Evolutionary conservation across 2,797 vertebrate genomes (phyloP).

Genomic region (Lophura swinhoii): DNA sequence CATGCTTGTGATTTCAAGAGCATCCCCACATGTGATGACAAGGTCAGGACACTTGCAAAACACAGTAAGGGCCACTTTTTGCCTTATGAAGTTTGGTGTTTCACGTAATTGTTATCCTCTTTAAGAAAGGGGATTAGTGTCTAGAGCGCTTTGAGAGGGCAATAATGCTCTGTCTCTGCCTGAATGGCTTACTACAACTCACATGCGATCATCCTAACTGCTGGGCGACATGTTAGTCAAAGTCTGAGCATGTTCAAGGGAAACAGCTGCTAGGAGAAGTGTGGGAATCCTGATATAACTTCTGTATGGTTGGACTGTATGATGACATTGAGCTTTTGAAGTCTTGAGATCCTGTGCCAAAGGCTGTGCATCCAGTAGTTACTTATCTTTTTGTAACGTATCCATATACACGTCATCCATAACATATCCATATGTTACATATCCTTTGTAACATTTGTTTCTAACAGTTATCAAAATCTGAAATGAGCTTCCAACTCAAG

Average conservation of each 20-base stretch:
- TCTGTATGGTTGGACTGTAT: background rate
- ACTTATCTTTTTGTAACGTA: background rate
- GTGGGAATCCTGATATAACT: background rate
- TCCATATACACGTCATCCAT: no score
- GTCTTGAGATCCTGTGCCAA: background rate
- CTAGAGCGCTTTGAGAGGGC: background rate
- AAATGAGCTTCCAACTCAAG: rapidly evolving
- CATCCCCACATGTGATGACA: background rate
- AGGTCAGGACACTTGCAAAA: background rate
- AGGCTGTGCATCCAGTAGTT: background rate
- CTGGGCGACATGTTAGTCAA: background rate
- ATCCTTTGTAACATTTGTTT: background rate
- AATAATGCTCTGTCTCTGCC: background rate
- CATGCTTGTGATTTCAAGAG: conserved; percentile 30
- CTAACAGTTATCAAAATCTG: background rate
- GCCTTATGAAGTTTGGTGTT: background rate
- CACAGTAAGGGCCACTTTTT: background rate
- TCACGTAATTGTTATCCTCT: background rate
- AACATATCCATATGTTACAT: background rate
- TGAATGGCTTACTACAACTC: background rate
- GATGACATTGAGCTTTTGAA: background rate
- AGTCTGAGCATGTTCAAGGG: background rate
- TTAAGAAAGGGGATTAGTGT: background rate
- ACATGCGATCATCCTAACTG: background rate
- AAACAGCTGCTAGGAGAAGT: background rate